Evolutionary conservation across 2,797 vertebrate genomes (phyloP).

Genomic region (Chaunax sp.): DNA sequence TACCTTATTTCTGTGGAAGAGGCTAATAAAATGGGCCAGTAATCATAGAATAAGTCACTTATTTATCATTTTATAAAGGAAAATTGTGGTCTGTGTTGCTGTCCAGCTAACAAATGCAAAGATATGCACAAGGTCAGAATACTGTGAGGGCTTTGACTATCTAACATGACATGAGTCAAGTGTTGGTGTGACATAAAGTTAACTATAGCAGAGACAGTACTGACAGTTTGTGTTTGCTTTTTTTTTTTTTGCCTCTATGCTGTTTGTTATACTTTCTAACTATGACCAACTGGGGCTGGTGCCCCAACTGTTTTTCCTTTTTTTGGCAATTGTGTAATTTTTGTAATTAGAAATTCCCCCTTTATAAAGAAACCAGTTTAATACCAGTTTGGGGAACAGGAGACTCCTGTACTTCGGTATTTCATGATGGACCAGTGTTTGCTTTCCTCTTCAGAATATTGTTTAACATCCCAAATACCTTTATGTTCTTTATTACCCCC

Average conservation of each 20-base stretch:
- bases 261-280: too few species aligned
- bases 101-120: constrained; percentile 47
- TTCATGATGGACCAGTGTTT: constrained; percentile 1
- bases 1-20: constrained; percentile 44
- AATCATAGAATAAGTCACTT: constrained; percentile 68
- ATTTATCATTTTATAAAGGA: constrained; percentile 65
- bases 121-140: constrained; percentile 51
- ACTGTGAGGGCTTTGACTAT: constrained; percentile 1
- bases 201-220: not conserved
- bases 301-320: not conserved
- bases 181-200: constrained; percentile 5
- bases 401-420: not conserved
- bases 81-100: constrained; percentile 46
- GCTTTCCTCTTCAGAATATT: constrained; percentile 26
- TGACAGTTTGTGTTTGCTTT: constrained; percentile 15
- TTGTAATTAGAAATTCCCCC: too few species aligned
- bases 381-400: too few species aligned
- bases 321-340: not conserved
- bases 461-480: constrained; percentile 24
- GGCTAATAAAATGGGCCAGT: constrained; percentile 42
- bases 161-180: constrained; percentile 8
- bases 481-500: constrained; percentile 2
- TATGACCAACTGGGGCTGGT: too few species aligned
- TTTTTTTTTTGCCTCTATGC: too few species aligned
- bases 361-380: too few species aligned